Evolutionary conservation across 2,797 vertebrate genomes (phyloP), one percentile per base, ranked within the genome.

Genomic region (Coranthus polyacanthus): DNA sequence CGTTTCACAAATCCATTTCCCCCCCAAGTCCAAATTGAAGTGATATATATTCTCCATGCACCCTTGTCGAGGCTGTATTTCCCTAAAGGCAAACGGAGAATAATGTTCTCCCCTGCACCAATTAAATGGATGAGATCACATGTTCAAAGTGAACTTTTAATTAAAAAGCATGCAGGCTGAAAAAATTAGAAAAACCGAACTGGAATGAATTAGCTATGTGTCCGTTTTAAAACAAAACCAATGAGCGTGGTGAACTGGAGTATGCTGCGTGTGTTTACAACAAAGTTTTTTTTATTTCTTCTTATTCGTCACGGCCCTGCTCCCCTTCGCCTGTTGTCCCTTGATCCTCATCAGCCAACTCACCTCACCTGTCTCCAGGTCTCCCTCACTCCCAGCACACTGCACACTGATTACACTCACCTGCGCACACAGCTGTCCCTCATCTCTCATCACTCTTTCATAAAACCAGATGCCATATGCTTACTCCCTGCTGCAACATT

Each of bases 91-190:
- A 15, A 53, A 44, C 0, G 6, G 17, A 70, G 75, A 78, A 65
- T 80, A 80, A 79, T 81, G 76, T 63, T 78, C 74, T 80, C 68
- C 65, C 47, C 38, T 46, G n/a, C 43, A 59, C 59, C 75, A 83
- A 73, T 79, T 79, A 81, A 83, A 86, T 66, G 79, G 79, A 79
- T 81, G 72, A 78, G 67, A 75, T 84, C 75, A 81, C 79, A 80
- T 82, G 70, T 70, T 84, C 54, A 68, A 63, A 79, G 72, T 43
- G 50, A 81, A 78, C 65, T 84, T 89, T 83, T 86, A 78, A 89
- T 79, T 82, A 81, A 79, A 71, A 81, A 68, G 71, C 22, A 68
- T 7, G 10, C 45, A 12, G 49, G 55, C 36, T 58, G 39, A 39
- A 73, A 79, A 75, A 74, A 72, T 20, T 20, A 65, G 26, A 24